Evolutionary conservation across 2,888 invertebrate genomes (phyloP), one percentile per base, ranked within the genome.

Genomic region (Melanostoma mellinum): DNA sequence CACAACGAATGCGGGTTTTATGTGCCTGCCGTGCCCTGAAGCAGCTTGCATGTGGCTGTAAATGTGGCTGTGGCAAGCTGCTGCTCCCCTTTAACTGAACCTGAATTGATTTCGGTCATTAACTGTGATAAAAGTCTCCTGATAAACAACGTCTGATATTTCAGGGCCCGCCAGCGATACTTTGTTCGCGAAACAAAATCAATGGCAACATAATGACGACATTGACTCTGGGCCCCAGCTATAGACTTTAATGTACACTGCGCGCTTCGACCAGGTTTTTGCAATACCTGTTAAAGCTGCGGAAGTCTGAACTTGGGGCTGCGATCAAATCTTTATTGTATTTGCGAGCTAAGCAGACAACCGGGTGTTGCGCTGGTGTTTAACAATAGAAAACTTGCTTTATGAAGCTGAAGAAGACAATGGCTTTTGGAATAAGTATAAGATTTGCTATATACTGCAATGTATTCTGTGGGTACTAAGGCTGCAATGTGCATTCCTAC

Each of bases 141-240:
- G 79, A 84, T 84, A 79, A 79, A 79, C 65, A 74, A 48, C 67
- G 67, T 71, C 79, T 74, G 84, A 71, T 79, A 75, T 75, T 79
- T 60, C 52, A 44, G 53, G 38, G 35, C 68, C 84, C 84, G 65
- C 67, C 61, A 67, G 84, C 79, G 9, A 79, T 74, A 75, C 74
- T 74, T 71, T 78, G 79, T 75, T 75, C 65, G 53, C 42, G 33
- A 48, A 52, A 56, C 44, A 50, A 61, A 84, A 78, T 79, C 79
- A 79, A 84, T 84, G 79, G 84, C 84, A 84, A 50, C 79, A 60
- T 84, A 84, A 84, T 84, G 84, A 84, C 84, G 84, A 84, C 84
- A 84, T 84, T 84, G 79, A 84, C 74, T 79, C 48, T 69, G 65
- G 10, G 46, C 56, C 32, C 30, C 8, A 20, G 42, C 20, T 20